Conservation (phyloP, 2,888 invertebrate genomes). For the Ferrisia virgata region DNA sequence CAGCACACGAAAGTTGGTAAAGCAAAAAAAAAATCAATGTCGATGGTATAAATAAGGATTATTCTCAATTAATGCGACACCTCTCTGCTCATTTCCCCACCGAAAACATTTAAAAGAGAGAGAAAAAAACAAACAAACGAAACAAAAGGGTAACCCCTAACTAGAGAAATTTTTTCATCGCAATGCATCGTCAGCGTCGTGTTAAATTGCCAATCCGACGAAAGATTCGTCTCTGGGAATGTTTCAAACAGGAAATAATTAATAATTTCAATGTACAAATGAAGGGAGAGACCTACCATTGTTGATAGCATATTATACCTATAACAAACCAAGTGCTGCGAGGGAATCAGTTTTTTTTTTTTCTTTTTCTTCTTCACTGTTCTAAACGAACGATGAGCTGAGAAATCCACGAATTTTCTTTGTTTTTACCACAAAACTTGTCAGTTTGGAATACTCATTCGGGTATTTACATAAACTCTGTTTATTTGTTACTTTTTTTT, state of each 20-base stretch:
- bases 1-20: not conserved
- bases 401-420: constrained; percentile 3
- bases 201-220: constrained; percentile 25
- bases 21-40: constrained; percentile 27
- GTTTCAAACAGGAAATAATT: constrained; percentile 14
- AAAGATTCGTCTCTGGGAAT: constrained; percentile 23
- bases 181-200: not conserved
- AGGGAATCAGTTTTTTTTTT: constrained; percentile 10
- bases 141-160: not conserved
- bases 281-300: not conserved
- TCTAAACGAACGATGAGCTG: not conserved
- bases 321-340: not conserved
- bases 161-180: not conserved
- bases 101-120: not conserved
- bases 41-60: constrained; percentile 1
- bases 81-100: not conserved
- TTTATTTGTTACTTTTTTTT: not conserved
- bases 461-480: not conserved
- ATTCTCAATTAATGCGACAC: constrained; percentile 24
- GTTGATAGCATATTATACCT: not conserved
- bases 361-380: too few species aligned
- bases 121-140: not conserved
- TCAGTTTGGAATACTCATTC: not conserved
- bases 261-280: not conserved
- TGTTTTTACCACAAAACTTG: not conserved